Percentiles rank a stretch among this genome's conserved stretches.
phyloP scores from a whole-genome alignment of 2,888 invertebrate species.

The Pachymerium ferrugineum region DNA sequence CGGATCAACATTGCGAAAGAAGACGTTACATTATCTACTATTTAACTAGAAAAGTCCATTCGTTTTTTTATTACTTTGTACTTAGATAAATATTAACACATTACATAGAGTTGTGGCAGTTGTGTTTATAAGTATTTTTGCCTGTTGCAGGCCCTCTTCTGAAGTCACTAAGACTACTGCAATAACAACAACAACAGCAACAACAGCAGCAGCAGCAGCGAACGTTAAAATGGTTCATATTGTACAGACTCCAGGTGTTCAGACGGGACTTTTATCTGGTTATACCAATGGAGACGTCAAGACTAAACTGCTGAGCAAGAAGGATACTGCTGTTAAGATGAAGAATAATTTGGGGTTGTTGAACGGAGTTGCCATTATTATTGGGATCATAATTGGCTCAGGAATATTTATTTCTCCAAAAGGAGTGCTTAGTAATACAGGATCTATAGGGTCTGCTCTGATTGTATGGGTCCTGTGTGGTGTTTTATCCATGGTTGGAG shows the following conservation, averaged over 20 bases:
- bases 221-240: not conserved
- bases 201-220: too few relatives aligned
- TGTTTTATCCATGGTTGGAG: slow-evolving; percentile 81
- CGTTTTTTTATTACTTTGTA: too few relatives aligned
- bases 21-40: too few relatives aligned
- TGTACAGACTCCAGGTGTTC: not conserved
- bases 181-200: too few relatives aligned
- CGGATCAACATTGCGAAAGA: too few relatives aligned
- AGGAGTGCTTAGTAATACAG: slow-evolving; percentile 73
- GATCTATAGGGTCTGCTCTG: slow-evolving; percentile 81
- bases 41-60: too few relatives aligned
- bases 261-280: not conserved
- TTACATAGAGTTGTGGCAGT: not conserved
- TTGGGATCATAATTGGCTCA: slow-evolving; percentile 88
- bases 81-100: not conserved
- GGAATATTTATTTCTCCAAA: slow-evolving; percentile 94
- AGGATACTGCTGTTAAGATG: slow-evolving; percentile 54
- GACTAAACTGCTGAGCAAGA: not conserved
- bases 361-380: slow-evolving; percentile 88
- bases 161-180: too few relatives aligned
- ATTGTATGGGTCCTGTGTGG: slow-evolving; percentile 88
- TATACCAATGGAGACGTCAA: not conserved
- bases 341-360: slow-evolving; percentile 78
- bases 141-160: too few relatives aligned
- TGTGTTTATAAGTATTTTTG: not conserved